These are phyloP conservation scores for Formicarius rufipectus DNA, from an alignment of 2,113 vertebrate species.

Conservation along the genomic window DNA sequence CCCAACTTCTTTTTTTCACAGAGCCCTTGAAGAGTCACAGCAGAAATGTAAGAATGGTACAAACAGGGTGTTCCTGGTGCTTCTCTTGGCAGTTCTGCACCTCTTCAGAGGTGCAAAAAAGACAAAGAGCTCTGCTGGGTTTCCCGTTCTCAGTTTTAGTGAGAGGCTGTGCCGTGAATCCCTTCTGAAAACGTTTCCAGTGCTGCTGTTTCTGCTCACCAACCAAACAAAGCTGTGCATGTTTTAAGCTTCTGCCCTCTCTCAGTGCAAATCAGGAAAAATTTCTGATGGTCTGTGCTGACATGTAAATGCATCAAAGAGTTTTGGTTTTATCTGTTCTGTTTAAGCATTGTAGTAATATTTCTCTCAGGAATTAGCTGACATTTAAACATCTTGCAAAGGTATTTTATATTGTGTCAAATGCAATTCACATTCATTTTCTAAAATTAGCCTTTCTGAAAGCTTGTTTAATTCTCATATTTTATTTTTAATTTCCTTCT, in stretches of 20 bases:
- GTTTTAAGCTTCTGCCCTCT: neutral
- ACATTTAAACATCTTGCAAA: neutral
- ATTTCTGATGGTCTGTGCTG: neutral
- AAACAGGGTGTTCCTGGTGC: rapidly evolving
- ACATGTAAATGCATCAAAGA: neutral
- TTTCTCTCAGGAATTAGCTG: neutral
- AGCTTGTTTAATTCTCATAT: neutral
- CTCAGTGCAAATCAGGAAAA: neutral
- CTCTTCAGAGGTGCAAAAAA: neutral
- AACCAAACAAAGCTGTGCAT: neutral
- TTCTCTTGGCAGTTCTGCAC: neutral
- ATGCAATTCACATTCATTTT: neutral
- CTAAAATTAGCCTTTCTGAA: neutral
- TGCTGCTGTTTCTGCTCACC: rapidly evolving
- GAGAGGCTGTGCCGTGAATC: neutral
- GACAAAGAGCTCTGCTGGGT: neutral
- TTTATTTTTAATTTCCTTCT: conserved; percentile 14
- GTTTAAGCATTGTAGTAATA: neutral
- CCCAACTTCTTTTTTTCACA: neutral
- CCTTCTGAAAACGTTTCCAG: neutral
- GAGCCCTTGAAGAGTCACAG: neutral
- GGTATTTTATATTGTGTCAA: neutral
- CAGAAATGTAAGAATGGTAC: neutral
- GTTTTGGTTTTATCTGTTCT: neutral
- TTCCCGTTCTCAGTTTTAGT: neutral